Percentiles rank a stretch among this genome's conserved stretches.
phyloP scores from a whole-genome alignment of 1,140 invertebrate species.

The Rhopalosiphum padi region DNA sequence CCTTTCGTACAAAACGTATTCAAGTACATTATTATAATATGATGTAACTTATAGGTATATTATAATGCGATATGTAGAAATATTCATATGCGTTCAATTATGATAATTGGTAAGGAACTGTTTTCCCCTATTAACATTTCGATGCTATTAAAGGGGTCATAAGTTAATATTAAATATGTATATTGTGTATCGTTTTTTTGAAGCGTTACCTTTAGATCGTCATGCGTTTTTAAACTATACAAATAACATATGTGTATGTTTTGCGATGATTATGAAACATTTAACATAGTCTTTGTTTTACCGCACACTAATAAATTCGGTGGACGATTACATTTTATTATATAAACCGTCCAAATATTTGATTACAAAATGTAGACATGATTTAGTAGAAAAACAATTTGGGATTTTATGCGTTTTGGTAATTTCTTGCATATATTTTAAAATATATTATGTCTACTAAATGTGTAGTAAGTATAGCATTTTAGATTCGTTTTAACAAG shows the following conservation, averaged over 20 bases:
- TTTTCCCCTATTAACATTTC: conserved; percentile 11
- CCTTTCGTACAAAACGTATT: neutral
- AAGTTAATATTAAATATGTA: conserved; percentile 29
- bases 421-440: neutral
- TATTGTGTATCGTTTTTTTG: conserved; percentile 30
- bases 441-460: neutral
- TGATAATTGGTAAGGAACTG: conserved; percentile 28
- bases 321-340: neutral
- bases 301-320: neutral
- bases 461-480: neutral
- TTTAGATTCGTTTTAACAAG: neutral
- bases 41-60: neutral
- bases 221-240: conserved; percentile 14
- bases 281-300: neutral
- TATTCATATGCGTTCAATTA: conserved; percentile 5
- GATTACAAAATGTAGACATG: neutral
- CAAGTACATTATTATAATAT: neutral
- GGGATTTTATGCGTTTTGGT: neutral
- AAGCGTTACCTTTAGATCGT: neutral
- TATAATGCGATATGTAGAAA: neutral
- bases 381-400: neutral
- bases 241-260: conserved; percentile 9
- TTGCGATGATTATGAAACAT: neutral
- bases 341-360: neutral
- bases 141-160: neutral